Conservation (phyloP, 2,888 invertebrate species). For the Orthonychiurus folsomi region DNA sequence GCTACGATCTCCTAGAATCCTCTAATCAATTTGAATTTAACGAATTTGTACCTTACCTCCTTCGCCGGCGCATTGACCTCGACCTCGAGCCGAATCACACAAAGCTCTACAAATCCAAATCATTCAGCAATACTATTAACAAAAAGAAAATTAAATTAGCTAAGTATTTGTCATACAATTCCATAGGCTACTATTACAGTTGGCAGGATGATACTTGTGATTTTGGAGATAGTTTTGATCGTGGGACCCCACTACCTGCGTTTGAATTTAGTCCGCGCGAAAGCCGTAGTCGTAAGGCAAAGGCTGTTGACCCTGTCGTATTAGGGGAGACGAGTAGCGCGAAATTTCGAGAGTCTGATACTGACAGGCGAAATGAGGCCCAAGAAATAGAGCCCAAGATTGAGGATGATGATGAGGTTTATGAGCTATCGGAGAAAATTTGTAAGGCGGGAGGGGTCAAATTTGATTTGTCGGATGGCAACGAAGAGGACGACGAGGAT, state of each 20-base stretch:
- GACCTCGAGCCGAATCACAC: slow-evolving; percentile 21
- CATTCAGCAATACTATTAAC: slow-evolving; percentile 22
- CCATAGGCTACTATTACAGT: slow-evolving; percentile 27
- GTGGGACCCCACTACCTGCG: not conserved
- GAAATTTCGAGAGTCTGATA: not conserved
- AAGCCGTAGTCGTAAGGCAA: not conserved
- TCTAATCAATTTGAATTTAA: slow-evolving; percentile 15
- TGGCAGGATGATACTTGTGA: slow-evolving; percentile 26
- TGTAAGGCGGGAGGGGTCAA: not conserved
- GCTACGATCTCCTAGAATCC: slow-evolving; percentile 23
- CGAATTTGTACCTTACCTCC: slow-evolving; percentile 27
- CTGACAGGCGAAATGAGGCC: not conserved
- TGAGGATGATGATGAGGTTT: not conserved
- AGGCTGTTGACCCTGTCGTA: no score
- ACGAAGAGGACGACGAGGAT: slow-evolving; percentile 16
- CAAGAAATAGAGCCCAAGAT: slow-evolving; percentile 1
- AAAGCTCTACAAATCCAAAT: slow-evolving; percentile 26
- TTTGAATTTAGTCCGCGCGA: no score
- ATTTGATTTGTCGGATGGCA: not conserved
- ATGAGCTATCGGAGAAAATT: not conserved
- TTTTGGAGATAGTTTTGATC: not conserved
- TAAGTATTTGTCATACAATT: slow-evolving; percentile 21
- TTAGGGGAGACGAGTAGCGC: no score
- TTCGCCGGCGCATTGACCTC: slow-evolving; percentile 30
- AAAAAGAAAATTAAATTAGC: not conserved